Conservation (phyloP, 2,888 invertebrate species). For the Apamea epomidion region DNA sequence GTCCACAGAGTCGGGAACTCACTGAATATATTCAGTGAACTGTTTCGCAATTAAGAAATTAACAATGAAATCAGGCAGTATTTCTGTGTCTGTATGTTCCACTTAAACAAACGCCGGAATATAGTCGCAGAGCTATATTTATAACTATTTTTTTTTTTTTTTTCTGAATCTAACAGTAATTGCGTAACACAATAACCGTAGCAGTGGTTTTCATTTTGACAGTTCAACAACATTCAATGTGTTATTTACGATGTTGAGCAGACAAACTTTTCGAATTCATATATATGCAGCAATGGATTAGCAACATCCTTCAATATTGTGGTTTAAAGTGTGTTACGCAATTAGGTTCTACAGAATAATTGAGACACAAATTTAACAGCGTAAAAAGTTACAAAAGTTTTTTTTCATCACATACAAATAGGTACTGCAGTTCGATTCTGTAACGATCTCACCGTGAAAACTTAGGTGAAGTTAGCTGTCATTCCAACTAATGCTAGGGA, state of each 20-base stretch:
- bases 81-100: background rate
- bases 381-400: no score
- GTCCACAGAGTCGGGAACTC: slow-evolving; percentile 26
- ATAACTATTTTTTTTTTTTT: no score
- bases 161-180: background rate
- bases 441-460: no score
- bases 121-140: background rate
- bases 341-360: background rate
- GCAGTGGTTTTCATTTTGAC: background rate
- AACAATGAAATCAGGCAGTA: slow-evolving; percentile 26
- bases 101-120: background rate
- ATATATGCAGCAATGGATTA: background rate
- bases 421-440: no score
- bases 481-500: no score
- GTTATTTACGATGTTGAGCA: background rate
- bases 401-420: background rate
- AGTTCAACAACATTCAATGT: background rate
- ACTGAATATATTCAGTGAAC: slow-evolving; percentile 42
- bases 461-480: no score
- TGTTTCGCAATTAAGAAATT: slow-evolving; percentile 26
- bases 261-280: background rate
- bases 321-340: background rate
- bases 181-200: background rate
- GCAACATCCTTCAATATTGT: no score
- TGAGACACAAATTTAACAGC: background rate